phyloP scores from a whole-genome alignment of 2,113 vertebrate genomes.

The Zapus hudsonius region DNA sequence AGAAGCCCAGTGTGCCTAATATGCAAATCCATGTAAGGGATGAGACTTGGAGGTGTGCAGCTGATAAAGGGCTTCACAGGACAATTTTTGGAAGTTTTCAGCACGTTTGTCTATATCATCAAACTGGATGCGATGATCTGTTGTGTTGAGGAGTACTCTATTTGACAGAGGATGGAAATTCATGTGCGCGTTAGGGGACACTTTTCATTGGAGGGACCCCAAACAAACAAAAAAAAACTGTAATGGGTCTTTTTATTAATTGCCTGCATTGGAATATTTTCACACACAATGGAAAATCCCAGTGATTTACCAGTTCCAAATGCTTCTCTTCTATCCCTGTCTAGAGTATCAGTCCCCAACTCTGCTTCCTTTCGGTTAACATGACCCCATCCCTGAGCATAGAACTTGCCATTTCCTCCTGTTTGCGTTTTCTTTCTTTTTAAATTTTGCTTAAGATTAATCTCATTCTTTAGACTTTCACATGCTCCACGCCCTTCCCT shows the following conservation, averaged over 20 bases:
- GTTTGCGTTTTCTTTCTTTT: neutral
- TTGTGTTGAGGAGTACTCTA: neutral
- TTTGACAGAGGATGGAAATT: neutral
- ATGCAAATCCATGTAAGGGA: neutral
- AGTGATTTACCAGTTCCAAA: neutral
- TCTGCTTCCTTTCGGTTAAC: neutral
- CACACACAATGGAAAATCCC: neutral
- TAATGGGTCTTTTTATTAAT: neutral
- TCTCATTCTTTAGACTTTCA: neutral
- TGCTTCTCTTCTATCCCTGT: neutral
- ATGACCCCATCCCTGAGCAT: neutral
- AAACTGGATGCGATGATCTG: neutral
- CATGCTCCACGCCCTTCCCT: neutral
- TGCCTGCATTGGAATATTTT: neutral
- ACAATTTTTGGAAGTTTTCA: neutral
- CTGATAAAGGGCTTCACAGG: neutral
- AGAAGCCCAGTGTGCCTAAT: neutral
- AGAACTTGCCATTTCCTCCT: neutral
- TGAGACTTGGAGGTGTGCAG: neutral
- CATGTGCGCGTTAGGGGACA: neutral
- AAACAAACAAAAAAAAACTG: neutral
- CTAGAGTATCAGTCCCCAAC: neutral
- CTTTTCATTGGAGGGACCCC: neutral
- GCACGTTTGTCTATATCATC: neutral
- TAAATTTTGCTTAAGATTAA: constrained; percentile 28